Conservation (phyloP, 2,797 vertebrate species). For the Labeo calbasu region DNA sequence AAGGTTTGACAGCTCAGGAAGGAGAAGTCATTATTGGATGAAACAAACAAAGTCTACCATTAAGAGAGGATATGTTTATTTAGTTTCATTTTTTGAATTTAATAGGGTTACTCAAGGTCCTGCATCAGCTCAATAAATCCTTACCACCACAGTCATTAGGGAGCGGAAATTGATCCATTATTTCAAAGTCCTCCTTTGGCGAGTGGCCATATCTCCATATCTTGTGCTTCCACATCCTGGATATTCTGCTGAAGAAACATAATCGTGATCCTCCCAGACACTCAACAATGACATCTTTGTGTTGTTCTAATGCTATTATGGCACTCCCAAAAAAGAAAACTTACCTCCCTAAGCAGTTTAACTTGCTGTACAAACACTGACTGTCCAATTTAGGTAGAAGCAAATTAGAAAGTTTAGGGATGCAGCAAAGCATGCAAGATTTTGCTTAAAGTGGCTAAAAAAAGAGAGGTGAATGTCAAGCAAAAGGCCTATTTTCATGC, state of each 20-base stretch:
- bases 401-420: slow-evolving; percentile 8
- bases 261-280: slow-evolving; percentile 1
- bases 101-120: slow-evolving; percentile 13
- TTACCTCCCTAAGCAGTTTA: slow-evolving; percentile 34
- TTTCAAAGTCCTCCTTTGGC: slow-evolving; percentile 30
- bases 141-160: slow-evolving; percentile 39
- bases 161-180: slow-evolving; percentile 35
- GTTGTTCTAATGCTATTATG: slow-evolving; percentile 35
- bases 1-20: slow-evolving; percentile 13
- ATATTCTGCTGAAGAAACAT: slow-evolving; percentile 22
- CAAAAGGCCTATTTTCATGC: background rate
- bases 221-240: background rate
- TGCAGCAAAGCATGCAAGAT: background rate
- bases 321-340: slow-evolving; percentile 7
- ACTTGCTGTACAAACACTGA: slow-evolving; percentile 40
- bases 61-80: slow-evolving; percentile 23
- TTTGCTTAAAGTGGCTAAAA: background rate
- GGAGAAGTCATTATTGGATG: slow-evolving; percentile 25
- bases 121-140: slow-evolving; percentile 25
- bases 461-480: slow-evolving; percentile 3
- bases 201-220: slow-evolving; percentile 29
- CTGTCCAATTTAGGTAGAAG: slow-evolving; percentile 61
- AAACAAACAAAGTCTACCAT: slow-evolving; percentile 27
- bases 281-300: slow-evolving; percentile 24
- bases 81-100: background rate